A percentile compares a stretch with the other conserved stretches of the same genome.
phyloP scores from a whole-genome alignment of 2,113 vertebrate species.

The Alethe diademata region DNA sequence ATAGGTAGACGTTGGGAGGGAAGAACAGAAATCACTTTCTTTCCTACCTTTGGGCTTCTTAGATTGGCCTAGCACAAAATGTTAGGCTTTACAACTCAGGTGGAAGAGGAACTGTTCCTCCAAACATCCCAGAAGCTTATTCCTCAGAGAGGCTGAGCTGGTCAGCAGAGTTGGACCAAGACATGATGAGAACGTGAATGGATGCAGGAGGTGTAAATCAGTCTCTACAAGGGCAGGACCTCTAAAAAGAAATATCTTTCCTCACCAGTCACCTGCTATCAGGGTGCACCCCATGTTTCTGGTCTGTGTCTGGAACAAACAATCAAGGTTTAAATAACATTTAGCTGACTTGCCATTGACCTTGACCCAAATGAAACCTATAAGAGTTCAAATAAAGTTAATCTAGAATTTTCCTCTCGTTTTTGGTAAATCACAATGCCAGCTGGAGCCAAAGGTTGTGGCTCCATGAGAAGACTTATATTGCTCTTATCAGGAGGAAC shows the following conservation, averaged over 20 bases:
- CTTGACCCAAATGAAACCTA: neutral
- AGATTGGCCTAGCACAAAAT: neutral
- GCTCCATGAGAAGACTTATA: neutral
- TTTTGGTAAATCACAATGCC: neutral
- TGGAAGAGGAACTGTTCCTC: neutral
- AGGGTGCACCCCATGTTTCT: neutral
- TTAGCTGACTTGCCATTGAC: neutral
- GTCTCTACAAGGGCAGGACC: neutral
- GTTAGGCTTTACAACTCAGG: neutral
- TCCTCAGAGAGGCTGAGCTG: neutral
- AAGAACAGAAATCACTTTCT: neutral
- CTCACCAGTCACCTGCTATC: neutral
- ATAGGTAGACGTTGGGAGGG: neutral
- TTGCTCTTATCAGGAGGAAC: neutral
- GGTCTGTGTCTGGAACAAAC: neutral
- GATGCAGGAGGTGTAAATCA: neutral
- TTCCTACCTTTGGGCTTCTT: neutral
- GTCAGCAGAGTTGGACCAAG: neutral
- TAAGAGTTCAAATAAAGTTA: neutral
- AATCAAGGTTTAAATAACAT: neutral
- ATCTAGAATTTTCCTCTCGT: neutral
- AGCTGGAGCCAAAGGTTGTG: neutral
- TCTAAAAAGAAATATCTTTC: neutral
- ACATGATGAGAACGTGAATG: accelerated
- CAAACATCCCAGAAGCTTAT: neutral